These are phyloP conservation scores for Homalodisca vitripennis DNA, from an alignment of 1,140 invertebrate species.

Conservation along the genomic window DNA sequence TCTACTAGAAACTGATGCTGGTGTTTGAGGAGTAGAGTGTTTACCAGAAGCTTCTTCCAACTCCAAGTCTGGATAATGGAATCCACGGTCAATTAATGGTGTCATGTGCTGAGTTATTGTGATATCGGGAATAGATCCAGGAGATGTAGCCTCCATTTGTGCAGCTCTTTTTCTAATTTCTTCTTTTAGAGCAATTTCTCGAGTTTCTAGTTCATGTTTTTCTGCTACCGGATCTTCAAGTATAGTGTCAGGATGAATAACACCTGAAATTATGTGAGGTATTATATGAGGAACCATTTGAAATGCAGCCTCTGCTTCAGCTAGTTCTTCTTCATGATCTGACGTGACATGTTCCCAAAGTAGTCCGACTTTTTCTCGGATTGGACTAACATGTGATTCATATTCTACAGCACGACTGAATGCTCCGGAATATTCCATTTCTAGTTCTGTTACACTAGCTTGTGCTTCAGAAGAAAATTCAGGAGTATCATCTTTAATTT, in stretches of 20 bases:
- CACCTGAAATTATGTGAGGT: slow-evolving; percentile 46
- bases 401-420: slow-evolving; percentile 42
- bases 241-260: slow-evolving; percentile 50
- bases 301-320: slow-evolving; percentile 53
- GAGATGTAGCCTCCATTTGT: slow-evolving; percentile 49
- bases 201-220: slow-evolving; percentile 52
- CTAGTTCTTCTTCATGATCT: slow-evolving; percentile 48
- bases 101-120: slow-evolving; percentile 65
- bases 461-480: slow-evolving; percentile 44
- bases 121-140: slow-evolving; percentile 63
- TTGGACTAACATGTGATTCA: slow-evolving; percentile 42
- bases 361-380: slow-evolving; percentile 38
- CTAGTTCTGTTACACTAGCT: slow-evolving; percentile 43
- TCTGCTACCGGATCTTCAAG: slow-evolving; percentile 56
- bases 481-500: slow-evolving; percentile 48
- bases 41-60: slow-evolving; percentile 42
- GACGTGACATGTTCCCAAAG: slow-evolving; percentile 35
- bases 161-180: slow-evolving; percentile 47
- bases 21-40: slow-evolving; percentile 55
- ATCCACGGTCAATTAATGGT: slow-evolving; percentile 50
- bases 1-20: slow-evolving; percentile 59
- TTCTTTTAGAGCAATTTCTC: slow-evolving; percentile 51
- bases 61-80: slow-evolving; percentile 55
- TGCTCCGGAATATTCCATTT: slow-evolving; percentile 42
- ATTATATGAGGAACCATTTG: slow-evolving; percentile 50